A percentile compares a stretch with the other conserved stretches of the same genome.
Conservation (phyloP, 2,888 invertebrate species). For the Chironomus tentans region DNA sequence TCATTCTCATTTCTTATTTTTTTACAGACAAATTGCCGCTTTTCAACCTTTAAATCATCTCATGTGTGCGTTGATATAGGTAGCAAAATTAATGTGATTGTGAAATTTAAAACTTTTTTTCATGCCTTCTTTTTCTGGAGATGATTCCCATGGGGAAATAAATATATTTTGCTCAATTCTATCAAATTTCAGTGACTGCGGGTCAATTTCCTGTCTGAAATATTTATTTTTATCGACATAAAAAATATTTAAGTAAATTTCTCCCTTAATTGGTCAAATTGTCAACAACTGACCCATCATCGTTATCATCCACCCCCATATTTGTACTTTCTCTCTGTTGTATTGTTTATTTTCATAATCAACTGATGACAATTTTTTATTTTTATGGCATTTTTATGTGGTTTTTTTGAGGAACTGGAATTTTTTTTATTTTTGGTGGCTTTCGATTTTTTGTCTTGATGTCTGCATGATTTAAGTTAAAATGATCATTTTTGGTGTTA, state of each 20-base stretch:
- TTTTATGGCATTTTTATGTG: neutral
- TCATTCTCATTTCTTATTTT: neutral
- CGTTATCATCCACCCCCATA: neutral
- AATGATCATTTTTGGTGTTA: too few relatives aligned
- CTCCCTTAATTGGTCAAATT: neutral
- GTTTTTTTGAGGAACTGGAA: neutral
- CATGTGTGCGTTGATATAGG: neutral
- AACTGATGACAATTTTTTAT: neutral
- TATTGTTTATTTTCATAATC: neutral
- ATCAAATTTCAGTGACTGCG: neutral
- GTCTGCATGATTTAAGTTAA: too few relatives aligned
- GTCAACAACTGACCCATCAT: neutral
- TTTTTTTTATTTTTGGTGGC: too few relatives aligned
- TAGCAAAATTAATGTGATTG: constrained; percentile 19
- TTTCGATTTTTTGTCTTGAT: too few relatives aligned
- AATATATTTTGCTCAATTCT: neutral
- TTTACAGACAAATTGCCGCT: constrained; percentile 18
- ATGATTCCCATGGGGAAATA: neutral
- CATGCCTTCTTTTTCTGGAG: neutral
- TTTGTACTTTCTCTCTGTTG: neutral
- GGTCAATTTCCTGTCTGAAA: neutral
- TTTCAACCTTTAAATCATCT: neutral
- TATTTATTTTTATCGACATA: too few relatives aligned
- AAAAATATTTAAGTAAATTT: neutral
- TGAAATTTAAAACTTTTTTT: constrained; percentile 12